Evolutionary conservation across 1,140 invertebrate species (phyloP).

Genomic region (Tetraneura akinire): DNA sequence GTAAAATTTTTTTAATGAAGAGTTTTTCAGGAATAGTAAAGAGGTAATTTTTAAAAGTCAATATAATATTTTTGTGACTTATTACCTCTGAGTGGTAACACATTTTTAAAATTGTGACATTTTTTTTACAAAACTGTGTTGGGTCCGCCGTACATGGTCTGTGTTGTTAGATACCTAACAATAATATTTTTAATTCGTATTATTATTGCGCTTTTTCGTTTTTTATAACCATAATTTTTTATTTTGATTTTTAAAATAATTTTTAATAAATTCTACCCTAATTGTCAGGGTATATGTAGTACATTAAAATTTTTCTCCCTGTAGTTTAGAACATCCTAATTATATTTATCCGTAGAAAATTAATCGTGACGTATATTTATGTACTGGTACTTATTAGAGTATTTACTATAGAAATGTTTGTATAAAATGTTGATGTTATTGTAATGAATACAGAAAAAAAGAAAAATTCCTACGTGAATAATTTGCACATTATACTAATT

Average conservation of each 20-base stretch:
- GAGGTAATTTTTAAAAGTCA: conserved; percentile 43
- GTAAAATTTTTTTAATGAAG: not conserved
- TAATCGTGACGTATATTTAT: too few species aligned
- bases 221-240: conserved; percentile 8
- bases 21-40: conserved; percentile 31
- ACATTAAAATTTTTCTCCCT: not conserved
- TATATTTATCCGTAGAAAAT: not conserved
- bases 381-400: not conserved
- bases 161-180: conserved; percentile 31
- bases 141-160: conserved; percentile 44
- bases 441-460: too few species aligned
- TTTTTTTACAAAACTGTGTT: conserved; percentile 34
- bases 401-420: conserved; percentile 17
- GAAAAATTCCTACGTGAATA: too few species aligned
- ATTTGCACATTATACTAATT: too few species aligned
- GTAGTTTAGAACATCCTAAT: conserved; percentile 32
- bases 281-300: not conserved
- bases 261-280: not conserved
- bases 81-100: conserved; percentile 27
- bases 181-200: conserved; percentile 29
- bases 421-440: not conserved
- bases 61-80: conserved; percentile 43
- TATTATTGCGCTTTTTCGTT: conserved; percentile 39
- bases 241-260: conserved; percentile 36
- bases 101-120: conserved; percentile 42